Conservation (phyloP, 2,888 invertebrate species). For the Drosophila pseudotakahashii region DNA sequence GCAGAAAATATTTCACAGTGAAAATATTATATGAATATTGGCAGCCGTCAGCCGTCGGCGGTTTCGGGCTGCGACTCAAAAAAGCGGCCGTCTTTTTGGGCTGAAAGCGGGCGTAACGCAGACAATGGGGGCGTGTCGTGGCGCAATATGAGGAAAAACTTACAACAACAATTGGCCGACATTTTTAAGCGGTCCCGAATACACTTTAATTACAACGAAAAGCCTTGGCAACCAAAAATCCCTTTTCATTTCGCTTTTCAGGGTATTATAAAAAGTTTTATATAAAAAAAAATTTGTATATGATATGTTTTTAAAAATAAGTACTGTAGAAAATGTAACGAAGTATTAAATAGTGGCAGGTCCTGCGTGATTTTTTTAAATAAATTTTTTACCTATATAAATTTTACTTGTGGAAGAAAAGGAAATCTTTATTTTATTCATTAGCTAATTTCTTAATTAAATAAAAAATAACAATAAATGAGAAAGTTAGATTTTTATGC, state of each 20-base stretch:
- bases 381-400: too few species aligned
- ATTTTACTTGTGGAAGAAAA: not conserved
- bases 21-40: constrained; percentile 76
- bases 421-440: too few species aligned
- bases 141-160: not conserved
- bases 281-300: not conserved
- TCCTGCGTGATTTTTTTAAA: not conserved
- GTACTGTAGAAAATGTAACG: not conserved
- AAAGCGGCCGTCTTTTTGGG: not conserved
- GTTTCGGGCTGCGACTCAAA: constrained; percentile 27
- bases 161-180: constrained; percentile 4
- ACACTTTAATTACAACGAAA: constrained; percentile 6
- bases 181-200: constrained; percentile 4
- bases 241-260: not conserved
- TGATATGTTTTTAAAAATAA: not conserved
- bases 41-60: constrained; percentile 43
- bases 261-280: not conserved
- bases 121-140: constrained; percentile 1
- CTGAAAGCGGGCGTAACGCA: constrained; percentile 1
- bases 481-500: too few species aligned
- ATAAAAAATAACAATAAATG: too few species aligned
- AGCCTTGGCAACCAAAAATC: not conserved
- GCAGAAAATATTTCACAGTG: constrained; percentile 72
- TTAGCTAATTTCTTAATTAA: too few species aligned
- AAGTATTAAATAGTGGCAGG: not conserved